phyloP scores from a whole-genome alignment of 2,888 invertebrate genomes.

The Xylota sylvarum region DNA sequence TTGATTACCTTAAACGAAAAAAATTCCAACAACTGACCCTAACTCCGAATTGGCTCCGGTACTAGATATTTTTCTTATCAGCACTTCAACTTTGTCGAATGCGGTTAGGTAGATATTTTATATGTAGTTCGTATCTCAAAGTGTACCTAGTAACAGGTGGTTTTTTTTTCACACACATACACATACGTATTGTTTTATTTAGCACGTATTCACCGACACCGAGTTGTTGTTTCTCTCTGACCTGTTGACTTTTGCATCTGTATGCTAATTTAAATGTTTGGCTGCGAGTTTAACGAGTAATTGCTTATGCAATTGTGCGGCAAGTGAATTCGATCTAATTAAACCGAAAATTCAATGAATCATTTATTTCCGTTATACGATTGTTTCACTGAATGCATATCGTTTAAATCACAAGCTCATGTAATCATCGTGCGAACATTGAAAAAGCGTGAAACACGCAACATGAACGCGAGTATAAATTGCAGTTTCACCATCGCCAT shows the following conservation, averaged over 20 bases:
- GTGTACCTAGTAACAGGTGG: slow-evolving; percentile 32
- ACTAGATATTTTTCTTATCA: slow-evolving; percentile 49
- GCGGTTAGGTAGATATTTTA: slow-evolving; percentile 34
- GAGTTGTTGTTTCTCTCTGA: slow-evolving; percentile 28
- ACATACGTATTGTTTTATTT: not conserved
- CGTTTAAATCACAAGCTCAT: slow-evolving; percentile 41
- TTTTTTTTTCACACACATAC: slow-evolving; percentile 8
- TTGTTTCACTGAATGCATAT: not conserved
- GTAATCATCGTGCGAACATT: slow-evolving; percentile 37
- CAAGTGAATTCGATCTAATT: slow-evolving; percentile 65
- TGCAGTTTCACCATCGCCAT: slow-evolving; percentile 49
- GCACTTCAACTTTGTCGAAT: slow-evolving; percentile 33
- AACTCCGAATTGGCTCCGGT: slow-evolving; percentile 4
- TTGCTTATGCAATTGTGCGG: slow-evolving; percentile 63
- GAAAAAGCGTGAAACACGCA: slow-evolving; percentile 45
- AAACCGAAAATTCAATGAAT: slow-evolving; percentile 57
- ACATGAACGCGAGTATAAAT: slow-evolving; percentile 37
- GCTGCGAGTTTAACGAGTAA: slow-evolving; percentile 29
- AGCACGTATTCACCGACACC: not conserved
- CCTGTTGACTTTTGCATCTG: slow-evolving; percentile 52
- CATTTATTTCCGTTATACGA: slow-evolving; percentile 48
- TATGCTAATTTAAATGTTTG: slow-evolving; percentile 69
- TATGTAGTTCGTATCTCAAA: slow-evolving; percentile 3
- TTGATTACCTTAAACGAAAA: slow-evolving; percentile 16
- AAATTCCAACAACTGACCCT: slow-evolving; percentile 24